Conservation (phyloP, 2,797 vertebrate species). For the Vespertilio murinus region DNA sequence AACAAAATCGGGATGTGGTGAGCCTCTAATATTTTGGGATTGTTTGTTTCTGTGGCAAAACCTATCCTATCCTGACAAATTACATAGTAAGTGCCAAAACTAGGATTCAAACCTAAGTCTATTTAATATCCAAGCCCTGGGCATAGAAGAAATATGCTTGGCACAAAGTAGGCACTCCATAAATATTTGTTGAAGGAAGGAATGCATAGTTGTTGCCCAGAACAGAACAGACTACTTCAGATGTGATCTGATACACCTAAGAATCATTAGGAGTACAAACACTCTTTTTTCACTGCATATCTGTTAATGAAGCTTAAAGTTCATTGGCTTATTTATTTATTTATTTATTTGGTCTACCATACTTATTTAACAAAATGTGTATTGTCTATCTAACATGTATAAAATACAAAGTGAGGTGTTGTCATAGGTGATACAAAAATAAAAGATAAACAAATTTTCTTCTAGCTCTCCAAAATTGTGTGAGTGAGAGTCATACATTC, state of each 20-base stretch:
- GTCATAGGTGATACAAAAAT: slow-evolving; percentile 6
- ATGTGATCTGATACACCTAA: slow-evolving; percentile 46
- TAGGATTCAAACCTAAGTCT: not conserved
- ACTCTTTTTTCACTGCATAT: slow-evolving; percentile 2
- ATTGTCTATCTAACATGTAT: not conserved
- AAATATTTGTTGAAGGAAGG: slow-evolving; percentile 61
- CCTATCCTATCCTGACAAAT: not conserved
- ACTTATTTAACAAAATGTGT: slow-evolving; percentile 21
- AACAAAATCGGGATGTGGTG: not conserved
- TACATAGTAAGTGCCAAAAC: not conserved
- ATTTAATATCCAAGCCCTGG: slow-evolving; percentile 21
- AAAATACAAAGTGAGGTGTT: not conserved
- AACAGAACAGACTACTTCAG: slow-evolving; percentile 54
- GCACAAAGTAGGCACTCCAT: slow-evolving; percentile 10
- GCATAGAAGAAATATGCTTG: slow-evolving; percentile 36
- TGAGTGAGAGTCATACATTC: not conserved
- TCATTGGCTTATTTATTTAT: not conserved
- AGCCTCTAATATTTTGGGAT: not conserved
- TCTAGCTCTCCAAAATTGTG: slow-evolving; percentile 35
- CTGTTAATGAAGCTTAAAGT: slow-evolving; percentile 14
- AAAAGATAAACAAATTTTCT: slow-evolving; percentile 40
- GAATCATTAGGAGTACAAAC: slow-evolving; percentile 37
- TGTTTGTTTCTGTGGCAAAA: slow-evolving; percentile 37
- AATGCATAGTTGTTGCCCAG: slow-evolving; percentile 54
- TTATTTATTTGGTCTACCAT: not conserved